Conservation (phyloP, 1,140 invertebrate genomes). For the Ceratosolen solmsi region DNA sequence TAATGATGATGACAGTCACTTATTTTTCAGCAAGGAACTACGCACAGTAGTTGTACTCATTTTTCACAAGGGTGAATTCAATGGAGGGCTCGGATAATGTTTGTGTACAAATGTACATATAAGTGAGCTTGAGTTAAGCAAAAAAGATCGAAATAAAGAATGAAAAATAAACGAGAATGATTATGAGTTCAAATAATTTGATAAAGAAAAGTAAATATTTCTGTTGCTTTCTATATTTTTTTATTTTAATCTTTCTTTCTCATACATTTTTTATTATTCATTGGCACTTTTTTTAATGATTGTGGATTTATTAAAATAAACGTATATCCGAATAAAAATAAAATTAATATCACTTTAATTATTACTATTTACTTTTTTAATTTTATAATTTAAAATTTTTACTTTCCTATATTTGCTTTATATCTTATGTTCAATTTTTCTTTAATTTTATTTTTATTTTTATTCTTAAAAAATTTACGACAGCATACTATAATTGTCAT, state of each 20-base stretch:
- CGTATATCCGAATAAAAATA: no score
- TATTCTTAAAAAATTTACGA: no score
- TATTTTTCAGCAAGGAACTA: slow-evolving; percentile 62
- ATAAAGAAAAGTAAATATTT: slow-evolving; percentile 17
- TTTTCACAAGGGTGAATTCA: slow-evolving; percentile 63
- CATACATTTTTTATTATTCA: slow-evolving; percentile 46
- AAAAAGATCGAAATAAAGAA: slow-evolving; percentile 13
- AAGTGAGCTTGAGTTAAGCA: not conserved
- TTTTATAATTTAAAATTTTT: no score
- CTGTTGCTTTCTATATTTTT: slow-evolving; percentile 32
- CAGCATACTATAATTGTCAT: no score
- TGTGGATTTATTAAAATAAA: slow-evolving; percentile 66
- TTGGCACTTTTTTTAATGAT: slow-evolving; percentile 70
- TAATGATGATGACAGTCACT: slow-evolving; percentile 70
- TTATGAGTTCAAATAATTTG: slow-evolving; percentile 14
- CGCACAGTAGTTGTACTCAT: slow-evolving; percentile 55
- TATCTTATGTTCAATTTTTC: no score
- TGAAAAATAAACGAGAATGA: not conserved
- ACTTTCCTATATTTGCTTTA: no score
- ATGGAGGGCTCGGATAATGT: not conserved
- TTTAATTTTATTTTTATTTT: no score
- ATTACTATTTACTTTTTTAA: no score
- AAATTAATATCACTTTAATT: no score
- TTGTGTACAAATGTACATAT: not conserved
- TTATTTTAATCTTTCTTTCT: slow-evolving; percentile 52